Conservation (phyloP, 1,140 invertebrate genomes). For the Brachionus manjavacas region DNA sequence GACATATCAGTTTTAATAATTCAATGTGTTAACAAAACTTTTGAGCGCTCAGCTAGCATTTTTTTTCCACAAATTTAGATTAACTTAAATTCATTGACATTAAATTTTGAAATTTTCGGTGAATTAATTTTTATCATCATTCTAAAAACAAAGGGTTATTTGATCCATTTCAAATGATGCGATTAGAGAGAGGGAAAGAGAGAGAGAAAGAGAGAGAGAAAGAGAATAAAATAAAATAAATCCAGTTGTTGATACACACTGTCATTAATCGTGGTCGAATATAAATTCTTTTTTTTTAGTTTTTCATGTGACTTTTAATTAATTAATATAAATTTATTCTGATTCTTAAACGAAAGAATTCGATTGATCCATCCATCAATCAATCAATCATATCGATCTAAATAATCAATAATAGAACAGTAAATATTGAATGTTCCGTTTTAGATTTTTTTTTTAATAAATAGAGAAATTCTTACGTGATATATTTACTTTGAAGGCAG, state of each 20-base stretch:
- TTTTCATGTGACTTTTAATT: slow-evolving; percentile 39
- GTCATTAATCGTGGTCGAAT: slow-evolving; percentile 8
- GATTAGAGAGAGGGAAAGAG: background rate
- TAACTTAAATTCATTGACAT: background rate
- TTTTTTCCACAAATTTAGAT: background rate
- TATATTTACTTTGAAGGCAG: slow-evolving; percentile 36
- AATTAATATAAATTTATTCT: slow-evolving; percentile 18
- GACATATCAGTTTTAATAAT: background rate
- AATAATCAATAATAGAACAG: slow-evolving; percentile 4
- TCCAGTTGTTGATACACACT: slow-evolving; percentile 9
- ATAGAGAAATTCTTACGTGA: background rate
- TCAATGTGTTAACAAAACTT: background rate
- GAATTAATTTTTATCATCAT: slow-evolving; percentile 16
- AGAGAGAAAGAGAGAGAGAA: background rate
- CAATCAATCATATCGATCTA: slow-evolving; percentile 37
- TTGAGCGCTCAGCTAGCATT: background rate
- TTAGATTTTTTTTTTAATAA: background rate
- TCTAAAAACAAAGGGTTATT: slow-evolving; percentile 10
- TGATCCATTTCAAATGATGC: slow-evolving; percentile 12
- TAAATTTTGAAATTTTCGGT: slow-evolving; percentile 11
- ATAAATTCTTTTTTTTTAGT: background rate
- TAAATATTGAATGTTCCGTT: slow-evolving; percentile 30
- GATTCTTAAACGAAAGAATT: slow-evolving; percentile 13
- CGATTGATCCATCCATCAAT: slow-evolving; percentile 33
- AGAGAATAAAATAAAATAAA: background rate